Conservation (phyloP, 2,888 invertebrate genomes). For the Sclerodermus sp. region DNA sequence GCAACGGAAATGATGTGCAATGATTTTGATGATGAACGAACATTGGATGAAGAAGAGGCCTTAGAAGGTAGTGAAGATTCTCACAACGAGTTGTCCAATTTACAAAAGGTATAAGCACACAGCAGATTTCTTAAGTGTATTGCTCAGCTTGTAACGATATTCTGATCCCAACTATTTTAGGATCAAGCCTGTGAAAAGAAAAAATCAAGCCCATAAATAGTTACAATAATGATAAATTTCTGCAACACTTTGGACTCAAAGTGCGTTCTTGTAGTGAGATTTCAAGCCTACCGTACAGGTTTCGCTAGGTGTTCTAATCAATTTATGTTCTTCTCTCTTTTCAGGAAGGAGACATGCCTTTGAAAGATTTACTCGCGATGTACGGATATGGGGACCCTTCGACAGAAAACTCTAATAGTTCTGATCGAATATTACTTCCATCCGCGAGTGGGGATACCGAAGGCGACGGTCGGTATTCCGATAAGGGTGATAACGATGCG, state of each 20-base stretch:
- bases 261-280: slow-evolving; percentile 40
- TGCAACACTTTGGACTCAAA: slow-evolving; percentile 33
- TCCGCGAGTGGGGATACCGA: slow-evolving; percentile 37
- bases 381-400: slow-evolving; percentile 71
- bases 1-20: slow-evolving; percentile 95
- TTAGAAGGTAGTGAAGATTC: slow-evolving; percentile 88
- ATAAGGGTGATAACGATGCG: slow-evolving; percentile 46
- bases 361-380: slow-evolving; percentile 87
- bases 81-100: slow-evolving; percentile 83
- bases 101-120: slow-evolving; percentile 68
- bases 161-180: slow-evolving; percentile 39
- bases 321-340: slow-evolving; percentile 27
- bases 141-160: slow-evolving; percentile 33
- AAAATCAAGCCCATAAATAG: slow-evolving; percentile 38
- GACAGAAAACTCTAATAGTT: slow-evolving; percentile 51
- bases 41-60: slow-evolving; percentile 95
- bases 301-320: slow-evolving; percentile 23
- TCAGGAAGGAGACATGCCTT: slow-evolving; percentile 92
- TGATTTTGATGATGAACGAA: slow-evolving; percentile 97
- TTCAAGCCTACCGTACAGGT: slow-evolving; percentile 27
- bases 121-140: slow-evolving; percentile 2
- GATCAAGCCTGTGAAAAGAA: slow-evolving; percentile 40
- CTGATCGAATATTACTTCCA: slow-evolving; percentile 45
- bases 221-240: no score
- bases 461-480: slow-evolving; percentile 43